Evolutionary conservation across 2,797 vertebrate species (phyloP).

Genomic region (Eidolon dupreanum): DNA sequence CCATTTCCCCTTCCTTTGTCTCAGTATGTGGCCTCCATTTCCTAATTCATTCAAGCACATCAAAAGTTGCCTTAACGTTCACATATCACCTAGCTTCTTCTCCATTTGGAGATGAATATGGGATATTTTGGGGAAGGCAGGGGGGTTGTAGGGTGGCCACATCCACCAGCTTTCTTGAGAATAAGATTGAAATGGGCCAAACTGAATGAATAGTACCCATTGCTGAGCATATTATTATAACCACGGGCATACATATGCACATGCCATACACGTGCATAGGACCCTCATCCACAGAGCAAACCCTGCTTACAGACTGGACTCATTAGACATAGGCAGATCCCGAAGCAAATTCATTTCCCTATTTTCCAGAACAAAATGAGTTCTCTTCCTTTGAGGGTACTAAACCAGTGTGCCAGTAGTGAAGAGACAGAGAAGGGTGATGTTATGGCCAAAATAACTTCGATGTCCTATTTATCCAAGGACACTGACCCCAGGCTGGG

Average conservation of each 20-base stretch:
- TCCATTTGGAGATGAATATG: background rate
- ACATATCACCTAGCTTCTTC: background rate
- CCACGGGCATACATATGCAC: background rate
- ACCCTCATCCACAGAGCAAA: background rate
- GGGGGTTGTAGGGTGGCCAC: background rate
- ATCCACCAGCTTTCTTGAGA: background rate
- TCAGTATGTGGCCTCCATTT: background rate
- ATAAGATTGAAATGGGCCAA: background rate
- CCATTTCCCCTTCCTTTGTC: background rate
- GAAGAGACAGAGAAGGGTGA: slow-evolving; percentile 71
- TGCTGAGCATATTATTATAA: background rate
- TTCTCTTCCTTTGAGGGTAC: slow-evolving; percentile 68
- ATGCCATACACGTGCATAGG: background rate
- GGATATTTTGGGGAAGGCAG: background rate
- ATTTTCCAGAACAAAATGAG: slow-evolving; percentile 69
- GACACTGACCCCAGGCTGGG: slow-evolving; percentile 81
- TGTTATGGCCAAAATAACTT: slow-evolving; percentile 77
- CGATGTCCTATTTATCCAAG: slow-evolving; percentile 77
- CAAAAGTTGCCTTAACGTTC: background rate
- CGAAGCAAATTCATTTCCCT: slow-evolving; percentile 58
- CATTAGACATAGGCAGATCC: slow-evolving; percentile 68
- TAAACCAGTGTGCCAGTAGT: slow-evolving; percentile 51
- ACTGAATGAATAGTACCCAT: background rate
- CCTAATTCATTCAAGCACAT: background rate
- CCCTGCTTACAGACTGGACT: background rate